Evolutionary conservation across 1,140 invertebrate genomes (phyloP), one percentile per base, ranked within the genome.

Genomic region (Listronotus bonariensis): DNA sequence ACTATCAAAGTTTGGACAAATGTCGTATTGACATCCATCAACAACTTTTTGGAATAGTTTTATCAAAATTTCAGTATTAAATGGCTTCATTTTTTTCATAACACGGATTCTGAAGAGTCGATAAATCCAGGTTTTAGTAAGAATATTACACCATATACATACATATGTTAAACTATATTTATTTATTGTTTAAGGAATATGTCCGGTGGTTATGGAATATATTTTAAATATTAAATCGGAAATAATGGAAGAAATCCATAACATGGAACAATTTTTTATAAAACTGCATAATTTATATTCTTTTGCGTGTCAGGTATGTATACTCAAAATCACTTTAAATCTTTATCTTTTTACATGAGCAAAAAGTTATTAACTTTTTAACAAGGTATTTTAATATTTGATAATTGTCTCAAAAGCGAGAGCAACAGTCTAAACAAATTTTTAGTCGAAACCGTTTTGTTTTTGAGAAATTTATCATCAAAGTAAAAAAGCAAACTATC

Each of bases 241-340:
- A 61, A 18, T 74, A 10, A 59, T 70, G 46, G 62, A 68, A 51
- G 66, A 65, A 62, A 58, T 72, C 12, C 70, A 72, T 43, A 66
- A 63, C 40, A 56, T 74, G 32, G 74, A 76, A 62, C 70, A 74
- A 40, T 67, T 72, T 31, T 70, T 72, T 43, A 73, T 76, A 26
- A 74, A 72, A 56, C 52, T 74, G 53, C 56, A 69, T 9, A 69
- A 69, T 34, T 69, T 76, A 38, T 76, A 74, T 58, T 61, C 67
- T 10, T 72, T 76, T 43, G 57, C 67, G 11, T 74, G 68, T 20
- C 74, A 76, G 69, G 74, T 76, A 60, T 68, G 57, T 26, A 26
- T 26, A 26, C 20, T 26, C 20, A 26, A 1, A 26, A 26, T 26
- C 20, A 26, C 20, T 26, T 26, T 26, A 26, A 26, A 26, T 26